phyloP scores from a whole-genome alignment of 2,113 vertebrate genomes.

The Amazona vittata region DNA sequence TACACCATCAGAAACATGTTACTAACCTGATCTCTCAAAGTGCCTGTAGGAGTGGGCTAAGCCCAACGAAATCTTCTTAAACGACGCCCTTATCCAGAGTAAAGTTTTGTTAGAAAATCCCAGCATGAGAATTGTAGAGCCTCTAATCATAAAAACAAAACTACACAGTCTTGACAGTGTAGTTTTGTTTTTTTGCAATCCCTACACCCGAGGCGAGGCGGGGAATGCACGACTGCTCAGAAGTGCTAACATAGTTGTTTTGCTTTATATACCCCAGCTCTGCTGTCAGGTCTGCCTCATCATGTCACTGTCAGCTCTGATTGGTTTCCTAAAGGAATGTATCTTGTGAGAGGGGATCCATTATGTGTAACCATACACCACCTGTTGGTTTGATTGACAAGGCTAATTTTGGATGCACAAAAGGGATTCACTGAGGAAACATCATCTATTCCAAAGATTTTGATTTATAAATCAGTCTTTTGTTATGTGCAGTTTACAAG shows the following conservation, averaged over 20 bases:
- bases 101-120: slow-evolving; percentile 84
- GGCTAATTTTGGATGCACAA: slow-evolving; percentile 74
- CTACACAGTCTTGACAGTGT: slow-evolving; percentile 90
- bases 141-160: slow-evolving; percentile 93
- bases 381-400: slow-evolving; percentile 77
- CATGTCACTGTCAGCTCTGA: slow-evolving; percentile 57
- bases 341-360: slow-evolving; percentile 74
- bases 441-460: not conserved
- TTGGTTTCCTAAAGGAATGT: slow-evolving; percentile 78
- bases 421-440: slow-evolving; percentile 62
- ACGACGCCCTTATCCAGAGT: slow-evolving; percentile 89
- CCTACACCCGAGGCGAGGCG: slow-evolving; percentile 99
- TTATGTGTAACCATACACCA: slow-evolving; percentile 75
- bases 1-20: slow-evolving; percentile 41
- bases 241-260: slow-evolving; percentile 79
- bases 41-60: slow-evolving; percentile 89
- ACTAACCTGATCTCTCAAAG: slow-evolving; percentile 95
- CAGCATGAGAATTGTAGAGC: slow-evolving; percentile 89
- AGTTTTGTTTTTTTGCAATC: slow-evolving; percentile 98
- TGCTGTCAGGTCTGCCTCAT: slow-evolving; percentile 77
- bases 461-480: slow-evolving; percentile 4
- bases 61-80: slow-evolving; percentile 84
- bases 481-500: not conserved
- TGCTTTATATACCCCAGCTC: slow-evolving; percentile 88
- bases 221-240: slow-evolving; percentile 99